Base-by-base conservation (phyloP, 1,140 invertebrate genomes). In the Calliopsis andreniformis region DNA sequence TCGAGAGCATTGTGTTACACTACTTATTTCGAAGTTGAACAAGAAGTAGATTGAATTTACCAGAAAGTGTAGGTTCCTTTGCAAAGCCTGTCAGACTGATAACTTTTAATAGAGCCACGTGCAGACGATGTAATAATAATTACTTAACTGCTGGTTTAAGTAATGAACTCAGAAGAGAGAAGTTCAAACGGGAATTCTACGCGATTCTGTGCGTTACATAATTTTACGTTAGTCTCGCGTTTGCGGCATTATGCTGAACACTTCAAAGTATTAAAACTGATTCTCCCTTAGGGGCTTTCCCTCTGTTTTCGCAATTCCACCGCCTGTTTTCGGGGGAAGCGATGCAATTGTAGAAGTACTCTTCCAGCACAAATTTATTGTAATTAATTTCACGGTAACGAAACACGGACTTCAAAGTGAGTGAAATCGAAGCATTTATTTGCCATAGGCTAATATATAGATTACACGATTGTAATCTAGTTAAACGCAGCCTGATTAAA, bases 251-350 rank as follows among this genome's bases (percentile, higher is more conserved):
- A 47, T 39, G 53, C 16, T 69, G 56, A 70, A 70, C 55, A 16
- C 42, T 70, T 61, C 55, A n/a, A 47, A 70, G 42, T 70, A 59
- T 70, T 70, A 70, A 70, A 70, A 70, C 10, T 49, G 30, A 5
- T 30, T 35, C 35, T 12, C n/a, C 53, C 42, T 23, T 25, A 1
- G 30, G 42, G 16, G 6, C 7, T 49, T 61, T 35, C 6, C 45
- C 55, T 35, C 28, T 25, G 6, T 35, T 30, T 16, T 8, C 5
- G 30, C 45, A 49, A 70, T 61, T 32, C 30, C 42, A 18, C 35
- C 10, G 3, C 14, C 20, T 47, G 55, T 23, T 59, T 59, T 20
- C 5, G 39, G 12, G 14, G 25, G 3, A 3, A 10, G 14, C 3
- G 0, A 3, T 35, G 28, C 16, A 16, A 5, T 23, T 25, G 0